A percentile compares a stretch with the other conserved stretches of the same genome.
Evolutionary conservation across 2,888 invertebrate genomes (phyloP).

Genomic region (Chirona hameri): DNA sequence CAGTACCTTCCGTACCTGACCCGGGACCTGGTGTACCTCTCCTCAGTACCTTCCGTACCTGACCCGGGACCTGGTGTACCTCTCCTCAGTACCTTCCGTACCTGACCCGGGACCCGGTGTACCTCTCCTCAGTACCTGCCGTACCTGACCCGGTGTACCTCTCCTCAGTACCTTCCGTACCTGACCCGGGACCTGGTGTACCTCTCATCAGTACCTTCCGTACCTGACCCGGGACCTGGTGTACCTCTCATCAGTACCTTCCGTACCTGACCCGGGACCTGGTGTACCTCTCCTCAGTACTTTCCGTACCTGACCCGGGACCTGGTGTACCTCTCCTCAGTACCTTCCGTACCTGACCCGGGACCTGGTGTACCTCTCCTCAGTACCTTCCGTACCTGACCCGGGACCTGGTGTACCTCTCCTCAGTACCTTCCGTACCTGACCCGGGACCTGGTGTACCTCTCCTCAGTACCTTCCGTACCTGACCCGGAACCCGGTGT

Average conservation of each 20-base stretch:
- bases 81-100: neutral
- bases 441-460: neutral
- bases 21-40: too few relatives aligned
- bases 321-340: too few relatives aligned
- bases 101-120: too few relatives aligned
- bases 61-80: neutral
- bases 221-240: neutral
- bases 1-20: neutral
- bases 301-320: neutral
- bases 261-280: neutral
- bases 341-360: too few relatives aligned
- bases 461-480: neutral
- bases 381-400: neutral
- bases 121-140: too few relatives aligned
- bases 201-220: neutral
- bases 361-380: neutral
- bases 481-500: too few relatives aligned
- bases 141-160: too few relatives aligned
- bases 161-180: too few relatives aligned
- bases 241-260: neutral
- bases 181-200: too few relatives aligned
- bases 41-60: neutral
- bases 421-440: neutral
- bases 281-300: neutral
- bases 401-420: too few relatives aligned